Evolutionary conservation across 2,113 vertebrate species (phyloP).

Genomic region (Scolopax mira): DNA sequence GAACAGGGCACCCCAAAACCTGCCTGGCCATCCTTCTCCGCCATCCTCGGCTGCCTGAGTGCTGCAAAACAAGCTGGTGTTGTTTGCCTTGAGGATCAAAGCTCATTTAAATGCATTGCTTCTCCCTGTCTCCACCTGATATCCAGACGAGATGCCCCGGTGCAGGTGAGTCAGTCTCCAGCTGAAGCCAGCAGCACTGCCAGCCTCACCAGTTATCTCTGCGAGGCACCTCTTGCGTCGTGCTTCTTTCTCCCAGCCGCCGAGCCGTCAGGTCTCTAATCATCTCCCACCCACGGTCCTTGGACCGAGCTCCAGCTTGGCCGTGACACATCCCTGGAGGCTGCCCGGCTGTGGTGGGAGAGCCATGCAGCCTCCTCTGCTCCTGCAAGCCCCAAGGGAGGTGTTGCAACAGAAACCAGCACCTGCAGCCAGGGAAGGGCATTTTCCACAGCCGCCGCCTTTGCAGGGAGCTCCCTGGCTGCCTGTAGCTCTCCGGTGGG

Average conservation of each 20-base stretch:
- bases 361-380: background rate
- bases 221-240: background rate
- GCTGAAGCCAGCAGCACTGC: background rate
- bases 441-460: background rate
- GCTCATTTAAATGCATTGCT: slow-evolving; percentile 11
- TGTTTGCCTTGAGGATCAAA: background rate
- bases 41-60: background rate
- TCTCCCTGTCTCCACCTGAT: slow-evolving; percentile 34
- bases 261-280: background rate
- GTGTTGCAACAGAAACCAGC: slow-evolving; percentile 5
- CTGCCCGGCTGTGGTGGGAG: slow-evolving; percentile 12
- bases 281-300: slow-evolving; percentile 2
- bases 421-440: slow-evolving; percentile 36
- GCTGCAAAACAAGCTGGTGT: background rate
- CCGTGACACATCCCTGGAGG: background rate
- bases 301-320: background rate
- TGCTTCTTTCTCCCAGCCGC: background rate
- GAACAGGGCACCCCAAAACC: background rate
- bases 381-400: background rate
- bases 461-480: background rate
- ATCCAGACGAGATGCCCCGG: slow-evolving; percentile 34
- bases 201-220: background rate
- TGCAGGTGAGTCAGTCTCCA: background rate
- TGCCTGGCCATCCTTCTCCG: background rate
- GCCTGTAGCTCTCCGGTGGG: background rate